Evolutionary conservation across 1,140 invertebrate genomes (phyloP).

Genomic region (Drosophila suzukii): DNA sequence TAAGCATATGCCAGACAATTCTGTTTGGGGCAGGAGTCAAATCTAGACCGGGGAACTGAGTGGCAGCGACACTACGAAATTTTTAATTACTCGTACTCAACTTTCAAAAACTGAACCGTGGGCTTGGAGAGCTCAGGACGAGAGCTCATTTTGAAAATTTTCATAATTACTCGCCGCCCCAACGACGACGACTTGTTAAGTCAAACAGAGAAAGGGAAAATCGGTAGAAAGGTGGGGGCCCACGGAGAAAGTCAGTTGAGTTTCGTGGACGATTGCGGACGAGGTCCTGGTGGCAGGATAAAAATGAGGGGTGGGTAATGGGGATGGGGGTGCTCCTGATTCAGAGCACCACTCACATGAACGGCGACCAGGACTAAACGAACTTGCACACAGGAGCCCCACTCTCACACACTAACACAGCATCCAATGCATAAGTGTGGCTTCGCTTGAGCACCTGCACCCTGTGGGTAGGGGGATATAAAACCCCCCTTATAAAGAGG

Average conservation of each 20-base stretch:
- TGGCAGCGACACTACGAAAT: constrained; percentile 35
- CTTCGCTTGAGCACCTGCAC: constrained; percentile 43
- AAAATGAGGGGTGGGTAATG: neutral
- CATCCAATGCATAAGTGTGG: constrained; percentile 20
- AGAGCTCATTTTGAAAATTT: constrained; percentile 62
- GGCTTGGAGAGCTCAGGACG: constrained; percentile 12
- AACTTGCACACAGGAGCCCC: constrained; percentile 46
- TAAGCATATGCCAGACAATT: constrained; percentile 38
- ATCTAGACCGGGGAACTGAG: constrained; percentile 22
- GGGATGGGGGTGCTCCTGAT: constrained; percentile 23
- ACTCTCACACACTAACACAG: constrained; percentile 34
- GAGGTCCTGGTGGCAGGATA: constrained; percentile 14
- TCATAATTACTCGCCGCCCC: constrained; percentile 65
- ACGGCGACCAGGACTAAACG: constrained; percentile 34
- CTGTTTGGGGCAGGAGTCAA: constrained; percentile 6
- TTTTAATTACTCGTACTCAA: constrained; percentile 57
- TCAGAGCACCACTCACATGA: constrained; percentile 48
- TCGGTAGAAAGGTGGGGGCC: constrained; percentile 2
- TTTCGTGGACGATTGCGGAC: constrained; percentile 44
- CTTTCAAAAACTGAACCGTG: constrained; percentile 37
- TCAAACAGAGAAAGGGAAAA: constrained; percentile 41
- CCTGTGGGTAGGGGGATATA: constrained; percentile 2
- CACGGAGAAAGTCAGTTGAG: constrained; percentile 34
- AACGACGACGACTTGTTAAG: constrained; percentile 63
- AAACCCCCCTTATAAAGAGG: neutral